phyloP scores from a whole-genome alignment of 2,888 invertebrate genomes.

The Biston betularia region DNA sequence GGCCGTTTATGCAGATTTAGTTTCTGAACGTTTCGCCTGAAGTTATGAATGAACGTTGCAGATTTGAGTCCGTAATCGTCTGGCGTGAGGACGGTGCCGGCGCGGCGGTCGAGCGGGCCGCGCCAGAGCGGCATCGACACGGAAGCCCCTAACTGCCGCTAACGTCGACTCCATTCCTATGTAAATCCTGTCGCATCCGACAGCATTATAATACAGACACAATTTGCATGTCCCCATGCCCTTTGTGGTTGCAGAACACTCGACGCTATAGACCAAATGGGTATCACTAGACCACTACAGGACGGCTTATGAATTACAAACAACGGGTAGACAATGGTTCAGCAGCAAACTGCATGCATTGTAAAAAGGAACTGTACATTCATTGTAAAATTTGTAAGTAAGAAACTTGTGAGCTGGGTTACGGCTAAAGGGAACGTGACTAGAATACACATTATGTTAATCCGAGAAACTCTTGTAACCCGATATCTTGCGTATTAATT shows the following conservation, averaged over 20 bases:
- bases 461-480: conserved; percentile 58
- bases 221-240: conserved; percentile 79
- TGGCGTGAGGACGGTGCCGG: conserved; percentile 49
- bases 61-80: conserved; percentile 75
- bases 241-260: conserved; percentile 62
- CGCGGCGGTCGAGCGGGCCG: conserved; percentile 43
- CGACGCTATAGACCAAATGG: conserved; percentile 41
- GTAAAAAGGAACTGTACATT: conserved; percentile 20
- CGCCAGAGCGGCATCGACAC: conserved; percentile 52
- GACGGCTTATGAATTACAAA: conserved; percentile 64
- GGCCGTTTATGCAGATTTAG: conserved; percentile 78
- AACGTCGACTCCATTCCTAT: conserved; percentile 78
- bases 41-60: conserved; percentile 76
- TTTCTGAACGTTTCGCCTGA: conserved; percentile 68
- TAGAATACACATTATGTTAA: conserved; percentile 69
- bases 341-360: conserved; percentile 23
- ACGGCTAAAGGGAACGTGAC: conserved; percentile 57
- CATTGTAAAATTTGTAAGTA: conserved; percentile 26
- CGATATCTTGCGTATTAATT: conserved; percentile 65
- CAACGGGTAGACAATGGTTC: conserved; percentile 60
- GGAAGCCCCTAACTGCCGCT: conserved; percentile 73
- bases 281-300: conserved; percentile 38
- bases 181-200: conserved; percentile 77
- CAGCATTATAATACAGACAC: conserved; percentile 72
- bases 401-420: conserved; percentile 36